A percentile compares a stretch with the other conserved stretches of the same genome.
These are phyloP conservation scores for Notodonta ziczac DNA, from an alignment of 2,888 invertebrate genomes.

Conservation along the genomic window DNA sequence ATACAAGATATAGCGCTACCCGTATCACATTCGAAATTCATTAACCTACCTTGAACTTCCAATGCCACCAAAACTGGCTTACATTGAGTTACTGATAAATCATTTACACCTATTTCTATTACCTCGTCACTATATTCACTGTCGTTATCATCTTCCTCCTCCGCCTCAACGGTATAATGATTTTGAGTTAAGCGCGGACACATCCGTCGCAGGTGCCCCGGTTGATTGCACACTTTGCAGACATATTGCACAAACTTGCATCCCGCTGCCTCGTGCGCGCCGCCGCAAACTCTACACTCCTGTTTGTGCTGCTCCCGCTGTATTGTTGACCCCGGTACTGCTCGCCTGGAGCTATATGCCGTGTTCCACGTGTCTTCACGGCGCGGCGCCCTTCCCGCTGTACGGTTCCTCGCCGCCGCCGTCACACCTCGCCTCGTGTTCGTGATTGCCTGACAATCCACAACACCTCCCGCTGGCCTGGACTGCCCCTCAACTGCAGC, in stretches of 20 bases:
- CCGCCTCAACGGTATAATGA: background rate
- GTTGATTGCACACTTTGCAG: slow-evolving; percentile 20
- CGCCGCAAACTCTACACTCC: slow-evolving; percentile 9
- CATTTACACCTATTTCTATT: background rate
- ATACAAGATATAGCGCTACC: slow-evolving; percentile 3
- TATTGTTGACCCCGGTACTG: too few relatives aligned
- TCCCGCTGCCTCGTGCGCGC: background rate
- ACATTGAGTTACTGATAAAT: background rate
- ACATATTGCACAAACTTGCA: slow-evolving; percentile 20
- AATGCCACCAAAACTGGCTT: slow-evolving; percentile 1
- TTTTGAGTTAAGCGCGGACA: slow-evolving; percentile 10
- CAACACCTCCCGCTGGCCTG: background rate
- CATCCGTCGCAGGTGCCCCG: slow-evolving; percentile 20
- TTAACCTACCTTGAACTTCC: too few relatives aligned
- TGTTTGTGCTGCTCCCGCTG: too few relatives aligned
- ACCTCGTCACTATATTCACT: slow-evolving; percentile 7
- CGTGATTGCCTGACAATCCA: background rate
- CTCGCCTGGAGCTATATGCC: too few relatives aligned
- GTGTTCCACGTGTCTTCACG: too few relatives aligned
- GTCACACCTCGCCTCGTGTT: too few relatives aligned
- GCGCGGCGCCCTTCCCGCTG: too few relatives aligned
- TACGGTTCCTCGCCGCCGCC: background rate
- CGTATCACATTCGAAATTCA: slow-evolving; percentile 7
- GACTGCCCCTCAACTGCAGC: slow-evolving; percentile 11
- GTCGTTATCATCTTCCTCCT: background rate